A percentile compares a stretch with the other conserved stretches of the same genome.
These are phyloP conservation scores for Agrochola macilenta DNA, from an alignment of 2,888 invertebrate genomes.

Conservation along the genomic window DNA sequence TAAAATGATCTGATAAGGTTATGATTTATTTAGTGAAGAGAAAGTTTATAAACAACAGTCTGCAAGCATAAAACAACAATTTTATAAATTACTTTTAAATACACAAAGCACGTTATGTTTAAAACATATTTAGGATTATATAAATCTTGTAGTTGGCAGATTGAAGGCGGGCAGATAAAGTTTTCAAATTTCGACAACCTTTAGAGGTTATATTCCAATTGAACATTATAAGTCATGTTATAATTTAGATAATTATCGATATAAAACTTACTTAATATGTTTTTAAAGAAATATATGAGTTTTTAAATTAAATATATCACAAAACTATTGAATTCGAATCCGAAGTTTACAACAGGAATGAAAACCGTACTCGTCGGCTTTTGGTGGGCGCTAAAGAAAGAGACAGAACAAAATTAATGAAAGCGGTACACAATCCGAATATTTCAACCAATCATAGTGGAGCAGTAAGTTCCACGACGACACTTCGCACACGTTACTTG, in stretches of 20 bases:
- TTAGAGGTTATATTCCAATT: conserved; percentile 63
- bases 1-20: conserved; percentile 5
- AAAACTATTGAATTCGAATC: conserved; percentile 42
- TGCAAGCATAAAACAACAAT: background rate
- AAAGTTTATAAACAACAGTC: background rate
- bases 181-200: conserved; percentile 61
- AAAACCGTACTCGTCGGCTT: conserved; percentile 71
- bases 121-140: conserved; percentile 6
- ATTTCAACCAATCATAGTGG: conserved; percentile 44
- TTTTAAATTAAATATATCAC: conserved; percentile 4
- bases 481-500: conserved; percentile 15
- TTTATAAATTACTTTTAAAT: background rate
- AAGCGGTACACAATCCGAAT: conserved; percentile 5
- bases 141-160: conserved; percentile 20
- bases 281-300: conserved; percentile 8
- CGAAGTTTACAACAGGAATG: conserved; percentile 42
- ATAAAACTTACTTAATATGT: conserved; percentile 41
- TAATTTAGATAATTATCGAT: background rate
- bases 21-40: background rate
- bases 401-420: conserved; percentile 30
- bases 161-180: conserved; percentile 46
- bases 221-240: background rate
- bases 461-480: conserved; percentile 34
- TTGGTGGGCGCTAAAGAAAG: conserved; percentile 64
- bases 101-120: background rate